Conservation (phyloP, 1,140 invertebrate species). For the Tetramorium parvispinum region DNA sequence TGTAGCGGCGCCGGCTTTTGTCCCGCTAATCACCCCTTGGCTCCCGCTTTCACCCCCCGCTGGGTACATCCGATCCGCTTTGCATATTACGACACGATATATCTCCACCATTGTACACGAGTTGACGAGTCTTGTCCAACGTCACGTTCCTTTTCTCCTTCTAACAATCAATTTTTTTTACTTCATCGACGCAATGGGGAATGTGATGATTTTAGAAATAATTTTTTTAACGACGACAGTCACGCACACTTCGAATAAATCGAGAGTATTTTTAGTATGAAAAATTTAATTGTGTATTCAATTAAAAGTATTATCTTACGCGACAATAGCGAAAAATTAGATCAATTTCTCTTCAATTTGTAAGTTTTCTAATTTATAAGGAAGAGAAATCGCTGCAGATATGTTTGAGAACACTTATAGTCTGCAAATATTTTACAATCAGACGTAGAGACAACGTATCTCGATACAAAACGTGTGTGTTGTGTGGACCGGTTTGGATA, state of each 20-base stretch:
- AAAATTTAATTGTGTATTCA: neutral
- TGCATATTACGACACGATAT: slow-evolving; percentile 81
- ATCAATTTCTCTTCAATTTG: neutral
- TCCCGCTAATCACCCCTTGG: slow-evolving; percentile 84
- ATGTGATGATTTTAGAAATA: slow-evolving; percentile 13
- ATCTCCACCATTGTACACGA: slow-evolving; percentile 75
- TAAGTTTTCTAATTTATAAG: neutral
- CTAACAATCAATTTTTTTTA: slow-evolving; percentile 34
- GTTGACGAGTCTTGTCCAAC: slow-evolving; percentile 68
- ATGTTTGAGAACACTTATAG: neutral
- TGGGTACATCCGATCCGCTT: slow-evolving; percentile 81
- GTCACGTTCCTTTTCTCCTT: slow-evolving; percentile 68
- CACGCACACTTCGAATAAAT: neutral
- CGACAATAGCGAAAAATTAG: neutral
- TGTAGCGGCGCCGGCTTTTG: slow-evolving; percentile 84
- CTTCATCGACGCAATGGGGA: slow-evolving; percentile 3
- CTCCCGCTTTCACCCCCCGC: slow-evolving; percentile 80
- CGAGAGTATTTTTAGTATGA: neutral
- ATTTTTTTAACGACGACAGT: neutral
- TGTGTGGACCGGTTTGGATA: slow-evolving; percentile 1
- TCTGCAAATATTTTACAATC: neutral
- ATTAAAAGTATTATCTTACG: neutral
- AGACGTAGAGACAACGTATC: neutral
- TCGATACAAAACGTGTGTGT: neutral
- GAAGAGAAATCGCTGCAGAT: neutral